Evolutionary conservation across 2,888 invertebrate species (phyloP), one percentile per base, ranked within the genome.

Genomic region (Drosophila nigricruria): DNA sequence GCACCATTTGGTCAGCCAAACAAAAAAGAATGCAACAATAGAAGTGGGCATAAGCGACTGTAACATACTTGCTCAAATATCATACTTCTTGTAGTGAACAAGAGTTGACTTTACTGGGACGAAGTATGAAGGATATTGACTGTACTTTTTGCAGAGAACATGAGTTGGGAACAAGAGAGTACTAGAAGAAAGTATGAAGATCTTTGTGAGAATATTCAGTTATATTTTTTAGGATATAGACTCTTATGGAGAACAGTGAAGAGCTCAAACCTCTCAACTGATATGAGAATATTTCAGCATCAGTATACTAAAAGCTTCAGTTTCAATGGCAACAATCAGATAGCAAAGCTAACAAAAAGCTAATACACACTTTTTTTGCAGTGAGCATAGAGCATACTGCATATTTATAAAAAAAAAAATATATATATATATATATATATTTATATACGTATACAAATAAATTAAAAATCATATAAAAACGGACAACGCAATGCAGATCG

Each of bases 381-480:
- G 0, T 16, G 0, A 0, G 0, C 9, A 30, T 0, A 27, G 38
- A 27, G 30, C 12, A 49, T 12, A 30, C 50, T 10, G 8, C 9
- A 34, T 5, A 36, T 52, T 32, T 34, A 50, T 30, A n/a, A n/a
- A n/a, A n/a, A n/a, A n/a, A 25, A n/a, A 45, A 14, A 45, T 45
- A 45, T n/a, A 9, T 47, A 50, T 45, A 67, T 49, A 30, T 36
- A n/a, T 58, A 43, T 32, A 9, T 66, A 38, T 42, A 50, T 40
- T 45, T 58, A 34, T 43, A 63, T 52, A 42, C 50, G 49, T 66
- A 52, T 45, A 81, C 56, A 88, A 85, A 85, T 88, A 88, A 88
- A 84, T 88, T 85, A 80, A 88, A 86, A 82, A 84, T 85, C 76
- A 82, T 82, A 88, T 63, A 86, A 80, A 82, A 85, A 82, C 70